Evolutionary conservation across 2,888 invertebrate species (phyloP).

Genomic region (Eupeodes luniger): DNA sequence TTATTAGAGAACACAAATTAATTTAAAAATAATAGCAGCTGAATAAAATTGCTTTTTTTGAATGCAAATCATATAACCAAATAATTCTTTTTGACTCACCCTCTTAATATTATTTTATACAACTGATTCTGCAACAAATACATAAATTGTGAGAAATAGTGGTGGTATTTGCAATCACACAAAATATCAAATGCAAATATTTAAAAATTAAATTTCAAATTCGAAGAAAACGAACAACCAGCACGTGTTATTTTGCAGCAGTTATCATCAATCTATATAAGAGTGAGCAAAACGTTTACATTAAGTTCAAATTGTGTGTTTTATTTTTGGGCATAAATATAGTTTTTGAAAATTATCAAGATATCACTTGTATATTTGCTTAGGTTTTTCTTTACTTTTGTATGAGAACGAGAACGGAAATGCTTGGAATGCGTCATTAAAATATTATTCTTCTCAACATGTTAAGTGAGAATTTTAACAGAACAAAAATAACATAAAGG

Average conservation of each 20-base stretch:
- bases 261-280: not conserved
- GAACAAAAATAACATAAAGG: no score
- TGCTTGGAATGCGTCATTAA: not conserved
- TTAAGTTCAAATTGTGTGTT: not conserved
- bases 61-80: no score
- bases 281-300: not conserved
- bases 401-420: not conserved
- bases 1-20: no score
- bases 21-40: no score
- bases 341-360: not conserved
- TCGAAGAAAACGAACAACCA: not conserved
- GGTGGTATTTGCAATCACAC: no score
- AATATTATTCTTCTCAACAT: not conserved
- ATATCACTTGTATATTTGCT: not conserved
- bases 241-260: not conserved
- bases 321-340: not conserved
- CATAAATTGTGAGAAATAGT: no score
- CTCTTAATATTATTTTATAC: no score
- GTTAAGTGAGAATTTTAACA: not conserved
- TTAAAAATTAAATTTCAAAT: not conserved
- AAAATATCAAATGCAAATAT: not conserved
- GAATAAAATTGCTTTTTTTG: no score
- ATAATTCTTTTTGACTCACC: no score
- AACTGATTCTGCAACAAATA: no score
- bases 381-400: not conserved